Percentiles rank a stretch among this genome's conserved stretches.
These are phyloP conservation scores for Cylloceria caligata DNA, from an alignment of 2,888 invertebrate genomes.

Conservation along the genomic window DNA sequence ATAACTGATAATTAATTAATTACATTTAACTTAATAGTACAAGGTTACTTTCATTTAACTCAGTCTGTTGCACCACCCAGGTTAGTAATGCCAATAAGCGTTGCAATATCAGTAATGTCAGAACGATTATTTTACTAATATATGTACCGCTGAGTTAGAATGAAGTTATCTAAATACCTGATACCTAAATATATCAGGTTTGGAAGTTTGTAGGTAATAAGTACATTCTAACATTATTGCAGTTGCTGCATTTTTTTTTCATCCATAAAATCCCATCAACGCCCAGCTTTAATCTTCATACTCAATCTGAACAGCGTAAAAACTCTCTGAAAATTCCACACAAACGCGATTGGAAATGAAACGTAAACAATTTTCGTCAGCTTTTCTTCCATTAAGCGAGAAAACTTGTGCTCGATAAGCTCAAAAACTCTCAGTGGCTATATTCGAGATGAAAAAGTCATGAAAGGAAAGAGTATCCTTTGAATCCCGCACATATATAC, in stretches of 20 bases:
- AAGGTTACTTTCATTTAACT: no score
- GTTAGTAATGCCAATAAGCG: no score
- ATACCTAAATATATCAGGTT: no score
- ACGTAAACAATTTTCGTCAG: background rate
- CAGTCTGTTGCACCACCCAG: no score
- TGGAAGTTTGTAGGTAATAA: no score
- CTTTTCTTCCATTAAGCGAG: background rate
- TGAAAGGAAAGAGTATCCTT: constrained; percentile 22
- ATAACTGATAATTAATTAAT: no score
- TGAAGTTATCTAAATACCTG: no score
- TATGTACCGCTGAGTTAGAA: no score
- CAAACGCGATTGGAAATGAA: background rate
- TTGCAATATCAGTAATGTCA: no score
- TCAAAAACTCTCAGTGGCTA: constrained; percentile 12
- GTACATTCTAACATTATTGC: no score
- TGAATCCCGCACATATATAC: constrained; percentile 13
- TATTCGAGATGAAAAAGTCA: constrained; percentile 24
- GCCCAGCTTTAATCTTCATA: background rate
- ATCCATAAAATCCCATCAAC: constrained; percentile 40
- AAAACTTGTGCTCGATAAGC: constrained; percentile 37
- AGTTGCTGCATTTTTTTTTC: constrained; percentile 18
- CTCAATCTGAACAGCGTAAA: background rate
- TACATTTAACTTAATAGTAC: no score
- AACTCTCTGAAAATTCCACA: background rate
- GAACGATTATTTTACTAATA: no score